Evolutionary conservation across 2,888 invertebrate genomes (phyloP).

Genomic region (Dicyrtomina minuta): DNA sequence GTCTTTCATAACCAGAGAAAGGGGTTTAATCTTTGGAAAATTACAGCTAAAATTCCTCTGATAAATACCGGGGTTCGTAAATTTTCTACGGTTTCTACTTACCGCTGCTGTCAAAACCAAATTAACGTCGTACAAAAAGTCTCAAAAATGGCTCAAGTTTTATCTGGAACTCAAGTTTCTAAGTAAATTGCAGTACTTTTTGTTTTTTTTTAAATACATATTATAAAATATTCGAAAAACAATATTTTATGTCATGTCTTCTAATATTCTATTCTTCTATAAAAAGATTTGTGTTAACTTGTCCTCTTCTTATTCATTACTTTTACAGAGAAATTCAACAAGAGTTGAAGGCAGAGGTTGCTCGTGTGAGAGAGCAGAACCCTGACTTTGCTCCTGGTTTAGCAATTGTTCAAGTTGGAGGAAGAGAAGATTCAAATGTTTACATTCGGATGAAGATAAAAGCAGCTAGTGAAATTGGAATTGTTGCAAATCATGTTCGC

Average conservation of each 20-base stretch:
- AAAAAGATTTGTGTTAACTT: background rate
- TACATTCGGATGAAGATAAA: slow-evolving; percentile 96
- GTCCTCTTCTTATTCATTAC: background rate
- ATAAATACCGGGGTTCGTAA: too few species aligned
- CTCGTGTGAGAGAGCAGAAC: slow-evolving; percentile 61
- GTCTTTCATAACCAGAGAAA: background rate
- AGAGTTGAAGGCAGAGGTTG: slow-evolving; percentile 68
- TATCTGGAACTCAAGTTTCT: slow-evolving; percentile 58
- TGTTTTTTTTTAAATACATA: background rate
- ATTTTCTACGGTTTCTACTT: background rate
- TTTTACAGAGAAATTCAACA: slow-evolving; percentile 69
- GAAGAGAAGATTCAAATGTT: slow-evolving; percentile 94
- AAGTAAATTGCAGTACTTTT: slow-evolving; percentile 62
- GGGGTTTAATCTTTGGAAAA: too few species aligned
- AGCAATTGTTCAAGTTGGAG: slow-evolving; percentile 94
- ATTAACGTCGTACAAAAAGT: too few species aligned
- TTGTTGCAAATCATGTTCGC: slow-evolving; percentile 75
- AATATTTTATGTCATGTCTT: too few species aligned
- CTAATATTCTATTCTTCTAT: too few species aligned
- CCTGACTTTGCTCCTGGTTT: slow-evolving; percentile 73
- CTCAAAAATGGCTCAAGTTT: slow-evolving; percentile 46
- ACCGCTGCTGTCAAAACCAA: background rate
- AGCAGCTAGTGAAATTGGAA: slow-evolving; percentile 88
- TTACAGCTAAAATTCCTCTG: too few species aligned
- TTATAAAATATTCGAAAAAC: too few species aligned